Conservation (phyloP, 2,888 invertebrate species). For the Ichneumoninae sp. region DNA sequence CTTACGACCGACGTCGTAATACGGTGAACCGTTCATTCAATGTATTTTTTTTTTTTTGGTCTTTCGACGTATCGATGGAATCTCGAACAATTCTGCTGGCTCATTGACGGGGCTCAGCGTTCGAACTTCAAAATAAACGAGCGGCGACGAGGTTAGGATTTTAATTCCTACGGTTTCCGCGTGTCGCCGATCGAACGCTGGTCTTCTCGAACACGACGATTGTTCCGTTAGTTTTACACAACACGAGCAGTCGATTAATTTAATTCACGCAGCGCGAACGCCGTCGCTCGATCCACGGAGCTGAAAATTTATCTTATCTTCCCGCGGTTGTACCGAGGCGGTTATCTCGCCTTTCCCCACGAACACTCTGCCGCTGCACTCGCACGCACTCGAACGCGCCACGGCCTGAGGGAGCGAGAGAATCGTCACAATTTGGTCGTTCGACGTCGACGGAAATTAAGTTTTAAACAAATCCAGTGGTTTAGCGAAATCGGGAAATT, state of each 20-base stretch:
- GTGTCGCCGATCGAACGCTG: not conserved
- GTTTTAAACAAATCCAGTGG: not conserved
- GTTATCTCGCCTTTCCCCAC: slow-evolving; percentile 1
- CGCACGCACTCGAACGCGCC: not conserved
- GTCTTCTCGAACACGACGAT: not conserved
- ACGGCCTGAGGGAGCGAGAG: not conserved
- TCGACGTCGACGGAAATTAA: not conserved
- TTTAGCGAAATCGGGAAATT: not conserved
- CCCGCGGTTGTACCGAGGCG: not conserved
- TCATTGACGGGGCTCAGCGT: not conserved
- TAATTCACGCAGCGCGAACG: not conserved
- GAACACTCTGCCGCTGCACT: not conserved
- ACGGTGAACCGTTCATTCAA: slow-evolving; percentile 17
- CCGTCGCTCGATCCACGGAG: not conserved
- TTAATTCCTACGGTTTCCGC: not conserved
- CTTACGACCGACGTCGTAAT: not conserved
- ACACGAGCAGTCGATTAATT: slow-evolving; percentile 2
- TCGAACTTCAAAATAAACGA: not conserved
- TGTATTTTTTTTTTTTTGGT: slow-evolving; percentile 38
- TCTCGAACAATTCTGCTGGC: not conserved
- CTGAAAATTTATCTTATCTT: slow-evolving; percentile 19
- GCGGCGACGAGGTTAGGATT: not conserved
- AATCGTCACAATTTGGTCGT: not conserved
- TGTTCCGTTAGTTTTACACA: not conserved
- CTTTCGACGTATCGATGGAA: slow-evolving; percentile 3